Evolutionary conservation across 2,113 vertebrate genomes (phyloP).

Genomic region (Campylomormyrus numenius): DNA sequence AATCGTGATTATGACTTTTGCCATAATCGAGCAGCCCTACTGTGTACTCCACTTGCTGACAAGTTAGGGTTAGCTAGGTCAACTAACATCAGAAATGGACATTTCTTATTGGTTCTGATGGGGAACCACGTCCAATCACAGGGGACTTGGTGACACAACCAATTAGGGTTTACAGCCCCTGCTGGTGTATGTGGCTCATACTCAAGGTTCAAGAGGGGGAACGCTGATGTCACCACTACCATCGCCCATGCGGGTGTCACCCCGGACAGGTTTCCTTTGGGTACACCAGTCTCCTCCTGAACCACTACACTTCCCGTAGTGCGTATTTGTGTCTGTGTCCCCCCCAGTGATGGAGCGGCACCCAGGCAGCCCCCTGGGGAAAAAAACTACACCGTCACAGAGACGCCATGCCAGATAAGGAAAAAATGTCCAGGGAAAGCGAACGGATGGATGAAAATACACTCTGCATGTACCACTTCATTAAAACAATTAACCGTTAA

Average conservation of each 20-base stretch:
- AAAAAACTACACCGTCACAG: not conserved
- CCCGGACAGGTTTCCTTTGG: not conserved
- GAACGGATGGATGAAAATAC: not conserved
- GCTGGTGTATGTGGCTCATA: slow-evolving; percentile 43
- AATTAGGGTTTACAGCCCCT: slow-evolving; percentile 46
- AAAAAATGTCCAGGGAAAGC: not conserved
- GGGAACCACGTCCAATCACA: slow-evolving; percentile 39
- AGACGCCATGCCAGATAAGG: not conserved
- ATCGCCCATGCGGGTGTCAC: not conserved
- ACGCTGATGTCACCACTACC: slow-evolving; percentile 32
- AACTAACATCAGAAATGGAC: not conserved
- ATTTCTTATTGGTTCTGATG: slow-evolving; percentile 10
- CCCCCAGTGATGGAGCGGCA: not conserved
- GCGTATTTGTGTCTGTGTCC: not conserved
- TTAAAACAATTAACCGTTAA: not conserved
- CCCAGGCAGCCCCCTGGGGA: not conserved
- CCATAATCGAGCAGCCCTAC: not conserved
- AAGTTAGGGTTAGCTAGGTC: not conserved
- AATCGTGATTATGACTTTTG: not conserved
- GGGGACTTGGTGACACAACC: slow-evolving; percentile 47
- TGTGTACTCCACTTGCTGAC: not conserved
- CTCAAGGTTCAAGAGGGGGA: slow-evolving; percentile 36
- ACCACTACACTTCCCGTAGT: no score
- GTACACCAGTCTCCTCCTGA: not conserved
- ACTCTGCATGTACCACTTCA: not conserved